These are phyloP conservation scores for Caradrina clavipalpis DNA, from an alignment of 2,888 invertebrate species.

Conservation along the genomic window DNA sequence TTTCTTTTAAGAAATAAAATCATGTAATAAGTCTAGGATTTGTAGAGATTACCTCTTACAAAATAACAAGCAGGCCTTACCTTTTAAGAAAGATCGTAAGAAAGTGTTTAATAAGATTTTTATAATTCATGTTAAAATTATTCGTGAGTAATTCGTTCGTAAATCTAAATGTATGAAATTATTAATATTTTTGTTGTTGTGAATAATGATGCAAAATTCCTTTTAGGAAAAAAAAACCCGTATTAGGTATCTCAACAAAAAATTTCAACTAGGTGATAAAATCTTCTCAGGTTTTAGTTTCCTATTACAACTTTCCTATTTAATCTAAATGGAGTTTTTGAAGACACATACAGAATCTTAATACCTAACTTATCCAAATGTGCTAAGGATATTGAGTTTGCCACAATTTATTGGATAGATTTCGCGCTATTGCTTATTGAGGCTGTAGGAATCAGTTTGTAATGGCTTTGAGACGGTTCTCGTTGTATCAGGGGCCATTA, in stretches of 20 bases:
- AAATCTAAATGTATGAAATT: too few species aligned
- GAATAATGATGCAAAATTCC: not conserved
- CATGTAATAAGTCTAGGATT: too few species aligned
- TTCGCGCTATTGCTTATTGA: slow-evolving; percentile 42
- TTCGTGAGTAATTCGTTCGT: too few species aligned
- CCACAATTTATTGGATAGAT: slow-evolving; percentile 51
- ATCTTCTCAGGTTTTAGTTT: not conserved
- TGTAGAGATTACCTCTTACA: too few species aligned
- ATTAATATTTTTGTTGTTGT: too few species aligned
- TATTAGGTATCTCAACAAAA: not conserved
- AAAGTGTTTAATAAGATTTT: too few species aligned
- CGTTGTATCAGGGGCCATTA: slow-evolving; percentile 25
- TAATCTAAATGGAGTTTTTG: slow-evolving; percentile 41
- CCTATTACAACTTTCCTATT: slow-evolving; percentile 19
- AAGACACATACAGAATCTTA: slow-evolving; percentile 37
- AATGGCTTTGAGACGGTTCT: slow-evolving; percentile 41
- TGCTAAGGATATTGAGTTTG: slow-evolving; percentile 44
- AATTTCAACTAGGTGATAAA: not conserved
- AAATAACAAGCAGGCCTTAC: too few species aligned
- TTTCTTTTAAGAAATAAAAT: too few species aligned
- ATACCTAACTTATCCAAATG: slow-evolving; percentile 45
- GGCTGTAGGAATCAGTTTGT: slow-evolving; percentile 10
- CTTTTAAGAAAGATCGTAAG: too few species aligned
- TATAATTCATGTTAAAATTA: too few species aligned
- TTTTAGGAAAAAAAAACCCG: not conserved